Conservation (phyloP, 2,113 vertebrate species). For the Eretmochelys imbricata region DNA sequence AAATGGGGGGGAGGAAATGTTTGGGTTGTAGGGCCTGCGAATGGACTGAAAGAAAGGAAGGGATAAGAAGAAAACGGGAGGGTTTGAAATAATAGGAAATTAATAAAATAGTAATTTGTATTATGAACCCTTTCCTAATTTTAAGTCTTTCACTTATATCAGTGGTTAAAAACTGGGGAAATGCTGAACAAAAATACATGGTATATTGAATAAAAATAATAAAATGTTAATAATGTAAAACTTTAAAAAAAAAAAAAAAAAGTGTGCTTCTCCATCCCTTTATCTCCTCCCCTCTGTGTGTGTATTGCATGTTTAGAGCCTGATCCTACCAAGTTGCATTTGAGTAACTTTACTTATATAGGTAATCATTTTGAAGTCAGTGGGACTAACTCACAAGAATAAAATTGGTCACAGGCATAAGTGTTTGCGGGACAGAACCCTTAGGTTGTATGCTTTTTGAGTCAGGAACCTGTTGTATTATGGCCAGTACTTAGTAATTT, state of each 20-base stretch:
- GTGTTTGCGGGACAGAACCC: no score
- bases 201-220: neutral
- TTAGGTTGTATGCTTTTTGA: neutral
- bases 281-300: no score
- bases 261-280: no score
- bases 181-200: neutral
- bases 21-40: neutral
- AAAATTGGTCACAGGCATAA: no score
- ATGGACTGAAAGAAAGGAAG: neutral
- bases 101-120: neutral
- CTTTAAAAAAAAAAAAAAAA: neutral
- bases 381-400: no score
- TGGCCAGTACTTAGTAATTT: neutral
- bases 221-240: neutral
- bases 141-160: neutral
- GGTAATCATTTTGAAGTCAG: no score
- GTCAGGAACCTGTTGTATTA: fast-evolving
- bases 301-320: no score
- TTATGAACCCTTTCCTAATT: neutral
- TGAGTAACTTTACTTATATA: no score
- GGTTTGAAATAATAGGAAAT: neutral
- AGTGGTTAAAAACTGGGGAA: neutral
- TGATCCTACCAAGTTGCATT: no score
- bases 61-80: neutral
- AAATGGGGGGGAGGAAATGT: no score